phyloP scores from a whole-genome alignment of 2,888 invertebrate genomes.

The Elegia similella region DNA sequence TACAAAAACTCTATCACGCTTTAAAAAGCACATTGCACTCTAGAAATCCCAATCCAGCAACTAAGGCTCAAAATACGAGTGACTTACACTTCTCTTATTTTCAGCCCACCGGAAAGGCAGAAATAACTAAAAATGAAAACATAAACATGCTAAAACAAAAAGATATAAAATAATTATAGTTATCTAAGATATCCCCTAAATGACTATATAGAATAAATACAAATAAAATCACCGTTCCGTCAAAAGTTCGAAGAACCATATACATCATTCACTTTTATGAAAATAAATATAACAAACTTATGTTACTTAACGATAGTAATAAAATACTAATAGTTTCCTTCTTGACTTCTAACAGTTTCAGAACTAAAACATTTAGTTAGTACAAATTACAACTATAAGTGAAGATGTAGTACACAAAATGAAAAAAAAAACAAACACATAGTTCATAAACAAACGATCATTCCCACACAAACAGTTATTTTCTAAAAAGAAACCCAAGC shows the following conservation, averaged over 20 bases:
- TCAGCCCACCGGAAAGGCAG: constrained; percentile 66
- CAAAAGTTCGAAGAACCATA: background rate
- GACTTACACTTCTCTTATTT: constrained; percentile 73
- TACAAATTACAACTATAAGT: background rate
- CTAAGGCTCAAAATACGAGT: constrained; percentile 56
- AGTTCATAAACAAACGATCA: background rate
- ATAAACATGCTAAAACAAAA: constrained; percentile 52
- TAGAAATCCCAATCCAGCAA: constrained; percentile 52
- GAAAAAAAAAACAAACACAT: too few relatives aligned
- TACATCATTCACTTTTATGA: background rate
- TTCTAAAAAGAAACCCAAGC: constrained; percentile 9
- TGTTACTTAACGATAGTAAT: background rate
- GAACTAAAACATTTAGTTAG: background rate
- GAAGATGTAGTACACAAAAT: too few relatives aligned
- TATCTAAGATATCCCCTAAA: background rate
- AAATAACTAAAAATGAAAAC: constrained; percentile 61
- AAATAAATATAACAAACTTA: background rate
- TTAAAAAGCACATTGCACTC: constrained; percentile 42
- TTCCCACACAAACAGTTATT: background rate
- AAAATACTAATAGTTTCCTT: background rate
- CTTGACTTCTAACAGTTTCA: background rate
- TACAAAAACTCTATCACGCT: constrained; percentile 33
- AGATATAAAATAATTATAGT: constrained; percentile 26
- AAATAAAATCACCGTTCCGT: background rate
- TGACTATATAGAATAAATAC: background rate